These are phyloP conservation scores for Platycnemis pennipes DNA, from an alignment of 2,888 invertebrate species.

Conservation along the genomic window DNA sequence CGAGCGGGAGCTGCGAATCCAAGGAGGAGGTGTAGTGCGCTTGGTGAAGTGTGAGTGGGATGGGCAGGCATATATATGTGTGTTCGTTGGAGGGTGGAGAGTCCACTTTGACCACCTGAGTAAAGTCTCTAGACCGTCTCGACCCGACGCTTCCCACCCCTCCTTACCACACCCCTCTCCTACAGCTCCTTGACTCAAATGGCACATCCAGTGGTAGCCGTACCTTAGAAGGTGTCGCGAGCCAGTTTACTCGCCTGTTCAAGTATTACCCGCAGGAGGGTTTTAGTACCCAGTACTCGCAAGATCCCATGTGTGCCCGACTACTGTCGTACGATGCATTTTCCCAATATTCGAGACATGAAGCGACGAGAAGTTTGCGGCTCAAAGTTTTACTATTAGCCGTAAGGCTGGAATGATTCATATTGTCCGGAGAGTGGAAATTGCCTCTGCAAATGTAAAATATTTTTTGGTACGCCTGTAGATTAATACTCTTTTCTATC, in stretches of 20 bases:
- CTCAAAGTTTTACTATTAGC: too few relatives aligned
- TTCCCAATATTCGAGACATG: too few relatives aligned
- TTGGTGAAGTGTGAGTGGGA: background rate
- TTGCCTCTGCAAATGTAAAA: too few relatives aligned
- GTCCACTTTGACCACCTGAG: background rate
- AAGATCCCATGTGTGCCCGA: too few relatives aligned
- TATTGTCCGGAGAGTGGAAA: too few relatives aligned
- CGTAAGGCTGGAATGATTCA: too few relatives aligned
- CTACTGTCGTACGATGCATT: too few relatives aligned
- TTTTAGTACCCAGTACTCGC: too few relatives aligned
- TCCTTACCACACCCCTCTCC: background rate
- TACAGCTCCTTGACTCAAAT: background rate
- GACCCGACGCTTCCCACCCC: background rate
- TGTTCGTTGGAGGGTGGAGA: background rate
- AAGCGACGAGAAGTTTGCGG: too few relatives aligned
- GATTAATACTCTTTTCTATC: too few relatives aligned
- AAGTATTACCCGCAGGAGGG: background rate
- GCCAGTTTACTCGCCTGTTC: background rate
- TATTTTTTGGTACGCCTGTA: too few relatives aligned
- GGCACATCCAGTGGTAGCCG: background rate
- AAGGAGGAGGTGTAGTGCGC: background rate
- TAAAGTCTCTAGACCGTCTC: background rate
- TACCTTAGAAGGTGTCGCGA: background rate
- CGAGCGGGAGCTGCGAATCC: background rate
- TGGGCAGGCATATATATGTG: background rate